These are phyloP conservation scores for Conger conger DNA, from an alignment of 2,113 vertebrate species.

Conservation along the genomic window DNA sequence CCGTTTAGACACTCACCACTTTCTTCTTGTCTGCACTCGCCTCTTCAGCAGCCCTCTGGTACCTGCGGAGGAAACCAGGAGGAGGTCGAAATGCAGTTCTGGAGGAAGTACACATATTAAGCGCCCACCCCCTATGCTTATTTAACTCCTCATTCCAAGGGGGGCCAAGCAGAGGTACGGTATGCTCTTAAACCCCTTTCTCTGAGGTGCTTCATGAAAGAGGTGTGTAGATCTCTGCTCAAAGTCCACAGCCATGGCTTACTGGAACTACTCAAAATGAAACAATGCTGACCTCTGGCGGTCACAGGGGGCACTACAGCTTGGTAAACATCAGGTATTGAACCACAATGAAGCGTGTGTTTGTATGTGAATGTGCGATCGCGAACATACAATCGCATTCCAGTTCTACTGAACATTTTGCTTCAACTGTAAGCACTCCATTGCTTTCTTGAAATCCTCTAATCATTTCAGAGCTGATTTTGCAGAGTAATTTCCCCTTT, in stretches of 20 bases:
- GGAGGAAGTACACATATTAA: background rate
- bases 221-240: background rate
- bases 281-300: background rate
- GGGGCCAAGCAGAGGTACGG: background rate
- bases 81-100: background rate
- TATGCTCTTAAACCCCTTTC: background rate
- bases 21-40: slow-evolving; percentile 61
- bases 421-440: too few species aligned
- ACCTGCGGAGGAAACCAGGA: slow-evolving; percentile 48
- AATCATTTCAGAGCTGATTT: too few species aligned
- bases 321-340: too few species aligned
- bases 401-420: too few species aligned
- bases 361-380: too few species aligned
- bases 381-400: too few species aligned
- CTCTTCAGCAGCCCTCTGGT: slow-evolving; percentile 70
- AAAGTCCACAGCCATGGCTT: background rate
- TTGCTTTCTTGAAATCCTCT: too few species aligned
- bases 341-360: too few species aligned
- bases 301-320: background rate
- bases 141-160: background rate
- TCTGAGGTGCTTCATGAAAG: background rate
- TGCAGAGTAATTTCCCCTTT: too few species aligned
- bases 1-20: slow-evolving; percentile 41
- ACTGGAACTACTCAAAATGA: background rate
- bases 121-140: background rate